phyloP scores from a whole-genome alignment of 2,888 invertebrate genomes.

The Zhuqinia jingwanae region DNA sequence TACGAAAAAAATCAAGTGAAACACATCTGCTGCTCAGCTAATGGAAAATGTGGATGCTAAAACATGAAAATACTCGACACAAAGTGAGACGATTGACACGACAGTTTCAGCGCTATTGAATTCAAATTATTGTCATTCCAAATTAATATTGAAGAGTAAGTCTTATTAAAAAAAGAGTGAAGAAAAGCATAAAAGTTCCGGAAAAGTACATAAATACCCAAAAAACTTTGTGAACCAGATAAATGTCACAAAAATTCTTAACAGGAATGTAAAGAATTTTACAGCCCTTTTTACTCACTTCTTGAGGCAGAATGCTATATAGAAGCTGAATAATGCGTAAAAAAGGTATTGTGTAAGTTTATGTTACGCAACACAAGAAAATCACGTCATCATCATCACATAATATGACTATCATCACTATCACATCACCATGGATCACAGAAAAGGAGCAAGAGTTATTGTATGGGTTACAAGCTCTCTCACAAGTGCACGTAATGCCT shows the following conservation, averaged over 20 bases:
- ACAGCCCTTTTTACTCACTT: neutral
- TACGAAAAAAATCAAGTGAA: neutral
- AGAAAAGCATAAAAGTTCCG: constrained; percentile 23
- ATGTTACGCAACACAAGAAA: too few relatives aligned
- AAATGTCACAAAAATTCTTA: constrained; percentile 57
- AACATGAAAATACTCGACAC: neutral
- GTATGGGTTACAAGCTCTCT: constrained; percentile 33
- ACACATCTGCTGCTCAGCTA: neutral
- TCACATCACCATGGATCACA: constrained; percentile 9
- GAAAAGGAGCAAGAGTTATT: constrained; percentile 7
- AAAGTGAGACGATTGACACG: neutral
- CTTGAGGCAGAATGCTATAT: neutral
- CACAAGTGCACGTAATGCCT: neutral
- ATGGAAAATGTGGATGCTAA: neutral
- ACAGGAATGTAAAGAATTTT: constrained; percentile 40
- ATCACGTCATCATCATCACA: too few relatives aligned
- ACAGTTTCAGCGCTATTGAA: constrained; percentile 1
- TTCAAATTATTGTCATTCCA: constrained; percentile 46
- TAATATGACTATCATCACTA: too few relatives aligned
- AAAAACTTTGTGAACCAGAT: constrained; percentile 5
- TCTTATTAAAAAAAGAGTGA: neutral
- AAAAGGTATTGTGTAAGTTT: too few relatives aligned
- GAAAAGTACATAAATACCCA: constrained; percentile 17
- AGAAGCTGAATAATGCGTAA: too few relatives aligned
- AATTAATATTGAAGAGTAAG: constrained; percentile 21